Base-by-base conservation (phyloP, 2,888 invertebrate genomes). In the Trilocha varians region DNA sequence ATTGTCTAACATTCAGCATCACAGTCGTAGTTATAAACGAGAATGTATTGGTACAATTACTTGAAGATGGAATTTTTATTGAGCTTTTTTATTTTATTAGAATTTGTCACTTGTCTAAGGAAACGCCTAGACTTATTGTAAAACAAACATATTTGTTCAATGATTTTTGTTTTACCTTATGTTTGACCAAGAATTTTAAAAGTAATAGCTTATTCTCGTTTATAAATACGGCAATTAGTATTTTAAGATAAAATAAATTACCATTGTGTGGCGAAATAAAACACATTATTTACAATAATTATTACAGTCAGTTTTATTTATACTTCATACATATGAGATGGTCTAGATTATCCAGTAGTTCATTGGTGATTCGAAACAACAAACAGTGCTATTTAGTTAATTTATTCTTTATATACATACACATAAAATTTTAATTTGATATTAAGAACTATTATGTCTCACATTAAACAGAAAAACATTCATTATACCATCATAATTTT, bases 261-360 rank as follows among this genome's bases (percentile, higher is more conserved):
- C n/a, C n/a, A n/a, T n/a, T 4, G 25, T 25, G 3, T 37, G 39
- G 36, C 13, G 39, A 39, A 34, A 16, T 45, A 43, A 43, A 39
- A 37, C 34, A 25, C 25, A 25, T 25, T 25, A 8, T 34, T 9
- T 13, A 13, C 16, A 38, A 34, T n/a, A 36, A 45, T 47, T 45
- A 46, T 67, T 70, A 69, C 59, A 25, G 74, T 74, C 70, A 63
- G 73, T 78, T 78, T 79, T 82, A 77, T 78, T 78, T 75, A 71
- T 76, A 73, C 68, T 78, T 80, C 72, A 78, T 78, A 82, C 76
- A 78, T 76, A 66, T 56, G 57, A 68, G 70, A 75, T 77, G 72
- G 71, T 76, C 66, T 71, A 72, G 70, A 70, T 58, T 65, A 62
- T 70, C 69, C 67, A 69, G 65, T 67, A 70, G 61, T 73, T 71